Evolutionary conservation across 1,140 invertebrate genomes (phyloP).

Genomic region (Antheraea pernyi): DNA sequence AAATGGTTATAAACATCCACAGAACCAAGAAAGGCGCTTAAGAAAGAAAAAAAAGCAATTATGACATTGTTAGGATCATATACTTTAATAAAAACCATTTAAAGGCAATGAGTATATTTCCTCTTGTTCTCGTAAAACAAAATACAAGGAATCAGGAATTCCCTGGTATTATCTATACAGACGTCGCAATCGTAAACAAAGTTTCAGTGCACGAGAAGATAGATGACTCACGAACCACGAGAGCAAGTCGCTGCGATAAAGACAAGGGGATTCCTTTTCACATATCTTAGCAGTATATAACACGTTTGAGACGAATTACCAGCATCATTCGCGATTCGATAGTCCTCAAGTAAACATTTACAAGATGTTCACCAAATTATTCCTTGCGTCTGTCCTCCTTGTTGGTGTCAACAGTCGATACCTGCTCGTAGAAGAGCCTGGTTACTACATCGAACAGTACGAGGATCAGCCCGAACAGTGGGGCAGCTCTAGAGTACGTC

Average conservation of each 20-base stretch:
- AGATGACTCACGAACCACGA: background rate
- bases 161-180: background rate
- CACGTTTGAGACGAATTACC: background rate
- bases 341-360: background rate
- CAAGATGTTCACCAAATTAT: background rate
- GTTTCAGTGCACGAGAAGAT: background rate
- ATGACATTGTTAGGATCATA: background rate
- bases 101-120: background rate
- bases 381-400: background rate
- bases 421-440: background rate
- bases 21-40: no score
- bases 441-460: background rate
- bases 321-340: background rate
- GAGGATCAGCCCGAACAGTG: background rate
- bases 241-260: background rate
- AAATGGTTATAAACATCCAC: no score
- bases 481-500: background rate
- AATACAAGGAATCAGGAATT: background rate
- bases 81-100: background rate
- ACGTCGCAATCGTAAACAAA: background rate
- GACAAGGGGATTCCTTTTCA: background rate
- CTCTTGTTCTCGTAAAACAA: background rate
- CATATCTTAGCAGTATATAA: background rate
- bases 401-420: background rate
- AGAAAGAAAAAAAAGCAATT: no score